These are phyloP conservation scores for Trachelipus rathkii DNA, from an alignment of 1,140 invertebrate species.

Conservation along the genomic window DNA sequence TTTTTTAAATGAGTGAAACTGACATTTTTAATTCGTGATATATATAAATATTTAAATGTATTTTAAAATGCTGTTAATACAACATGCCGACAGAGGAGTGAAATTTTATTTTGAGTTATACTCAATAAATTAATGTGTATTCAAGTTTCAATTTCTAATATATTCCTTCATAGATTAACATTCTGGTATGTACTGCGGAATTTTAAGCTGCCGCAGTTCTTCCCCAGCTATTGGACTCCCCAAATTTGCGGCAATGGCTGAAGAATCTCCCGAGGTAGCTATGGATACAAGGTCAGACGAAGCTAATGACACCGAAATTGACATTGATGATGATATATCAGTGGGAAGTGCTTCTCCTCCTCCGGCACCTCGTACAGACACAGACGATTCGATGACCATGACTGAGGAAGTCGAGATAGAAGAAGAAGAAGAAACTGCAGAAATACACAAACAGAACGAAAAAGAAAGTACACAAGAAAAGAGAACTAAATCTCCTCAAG, in stretches of 20 bases:
- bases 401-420: background rate
- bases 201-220: background rate
- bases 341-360: background rate
- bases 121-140: no score
- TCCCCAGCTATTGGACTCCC: background rate
- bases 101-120: no score
- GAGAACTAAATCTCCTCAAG: background rate
- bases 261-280: background rate
- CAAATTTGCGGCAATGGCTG: slow-evolving; percentile 6
- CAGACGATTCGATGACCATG: background rate
- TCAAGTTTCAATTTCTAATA: no score
- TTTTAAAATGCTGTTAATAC: no score
- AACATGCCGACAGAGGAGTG: no score
- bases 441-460: background rate
- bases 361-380: background rate
- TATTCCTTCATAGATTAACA: no score
- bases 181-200: slow-evolving; percentile 3
- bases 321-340: background rate
- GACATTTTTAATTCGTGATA: no score
- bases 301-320: background rate
- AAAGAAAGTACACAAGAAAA: background rate
- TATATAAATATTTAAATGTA: no score
- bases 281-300: slow-evolving; percentile 8
- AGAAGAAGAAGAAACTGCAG: background rate
- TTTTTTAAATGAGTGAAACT: no score